A percentile compares a stretch with the other conserved stretches of the same genome.
phyloP scores from a whole-genome alignment of 2,888 invertebrate genomes.

The Drosophila mimica region DNA sequence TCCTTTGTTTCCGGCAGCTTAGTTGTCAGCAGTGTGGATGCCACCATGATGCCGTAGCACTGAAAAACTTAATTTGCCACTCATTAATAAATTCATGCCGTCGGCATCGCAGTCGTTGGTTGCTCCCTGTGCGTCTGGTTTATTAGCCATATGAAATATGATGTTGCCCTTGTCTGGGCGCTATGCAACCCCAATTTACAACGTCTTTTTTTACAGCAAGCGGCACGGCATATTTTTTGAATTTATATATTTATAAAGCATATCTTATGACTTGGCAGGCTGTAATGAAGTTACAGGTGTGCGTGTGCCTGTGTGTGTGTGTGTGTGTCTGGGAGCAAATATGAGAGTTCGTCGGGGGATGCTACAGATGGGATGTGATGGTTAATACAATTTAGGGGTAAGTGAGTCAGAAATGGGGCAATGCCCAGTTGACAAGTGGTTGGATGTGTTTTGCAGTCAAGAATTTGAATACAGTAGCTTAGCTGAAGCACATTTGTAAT shows the following conservation, averaged over 20 bases:
- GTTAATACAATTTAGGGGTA: neutral
- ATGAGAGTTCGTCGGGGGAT: neutral
- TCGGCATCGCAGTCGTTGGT: constrained; percentile 1
- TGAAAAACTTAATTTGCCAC: constrained; percentile 81
- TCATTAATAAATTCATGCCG: constrained; percentile 83
- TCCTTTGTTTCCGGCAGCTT: constrained; percentile 27
- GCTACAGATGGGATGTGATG: neutral
- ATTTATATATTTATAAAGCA: constrained; percentile 61
- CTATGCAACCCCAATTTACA: constrained; percentile 40
- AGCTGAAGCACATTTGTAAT: neutral
- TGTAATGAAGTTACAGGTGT: constrained; percentile 77
- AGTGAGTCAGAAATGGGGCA: neutral
- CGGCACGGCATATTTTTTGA: constrained; percentile 52
- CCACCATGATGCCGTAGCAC: constrained; percentile 10
- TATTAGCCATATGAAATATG: constrained; percentile 83
- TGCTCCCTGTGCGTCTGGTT: constrained; percentile 55
- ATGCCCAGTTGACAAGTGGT: neutral
- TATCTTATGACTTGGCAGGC: constrained; percentile 53
- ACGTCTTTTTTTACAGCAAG: constrained; percentile 23
- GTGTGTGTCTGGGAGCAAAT: constrained; percentile 31
- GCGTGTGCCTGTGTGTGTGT: constrained; percentile 3
- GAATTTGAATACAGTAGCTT: neutral
- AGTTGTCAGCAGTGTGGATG: constrained; percentile 59
- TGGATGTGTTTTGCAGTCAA: constrained; percentile 5
- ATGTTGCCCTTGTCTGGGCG: constrained; percentile 55